Evolutionary conservation across 2,797 vertebrate genomes (phyloP).

Genomic region (Lacerta agilis): DNA sequence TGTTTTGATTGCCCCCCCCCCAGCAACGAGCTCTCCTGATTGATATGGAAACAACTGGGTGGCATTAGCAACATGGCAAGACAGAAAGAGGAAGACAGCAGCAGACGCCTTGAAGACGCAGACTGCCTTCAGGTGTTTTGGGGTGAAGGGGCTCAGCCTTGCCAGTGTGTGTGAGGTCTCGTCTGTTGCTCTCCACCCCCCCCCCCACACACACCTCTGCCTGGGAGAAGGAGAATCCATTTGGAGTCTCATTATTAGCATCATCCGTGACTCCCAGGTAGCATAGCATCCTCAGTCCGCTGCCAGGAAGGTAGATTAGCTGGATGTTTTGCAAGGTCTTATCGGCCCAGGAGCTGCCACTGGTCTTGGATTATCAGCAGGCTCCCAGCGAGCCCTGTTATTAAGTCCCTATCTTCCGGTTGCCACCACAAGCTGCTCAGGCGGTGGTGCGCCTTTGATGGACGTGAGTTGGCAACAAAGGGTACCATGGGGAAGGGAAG

Average conservation of each 20-base stretch:
- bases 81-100: background rate
- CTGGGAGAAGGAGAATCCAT: constrained; percentile 11
- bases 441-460: background rate
- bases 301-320: constrained; percentile 37
- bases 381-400: constrained; percentile 2
- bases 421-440: background rate
- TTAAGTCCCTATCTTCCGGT: constrained; percentile 24
- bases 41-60: background rate
- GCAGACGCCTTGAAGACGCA: background rate
- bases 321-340: constrained; percentile 8
- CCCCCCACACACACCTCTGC: no score
- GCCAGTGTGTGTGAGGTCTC: background rate
- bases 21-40: background rate
- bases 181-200: background rate
- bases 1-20: no score
- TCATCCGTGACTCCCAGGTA: background rate
- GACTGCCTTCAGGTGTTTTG: background rate
- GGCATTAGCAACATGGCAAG: no score
- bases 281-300: background rate
- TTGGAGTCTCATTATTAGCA: background rate
- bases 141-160: background rate
- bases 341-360: constrained; percentile 15
- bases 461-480: background rate
- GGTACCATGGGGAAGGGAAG: background rate
- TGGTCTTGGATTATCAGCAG: constrained; percentile 10